Conservation (phyloP, 2,888 invertebrate species). For the Ectemnius cavifrons region DNA sequence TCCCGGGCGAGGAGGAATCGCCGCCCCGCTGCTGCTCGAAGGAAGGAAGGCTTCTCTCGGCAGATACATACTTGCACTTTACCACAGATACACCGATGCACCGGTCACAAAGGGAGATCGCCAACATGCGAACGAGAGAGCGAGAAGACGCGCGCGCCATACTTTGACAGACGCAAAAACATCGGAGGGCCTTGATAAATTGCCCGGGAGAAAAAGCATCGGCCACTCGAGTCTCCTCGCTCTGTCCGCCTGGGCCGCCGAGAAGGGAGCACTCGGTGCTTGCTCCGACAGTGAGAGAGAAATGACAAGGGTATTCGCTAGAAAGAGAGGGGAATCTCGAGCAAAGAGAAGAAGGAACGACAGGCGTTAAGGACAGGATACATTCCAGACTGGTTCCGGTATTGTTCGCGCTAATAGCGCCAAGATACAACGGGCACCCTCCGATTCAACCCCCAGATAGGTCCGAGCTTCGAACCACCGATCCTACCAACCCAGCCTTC, state of each 20-base stretch:
- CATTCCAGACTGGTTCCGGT: slow-evolving; percentile 75
- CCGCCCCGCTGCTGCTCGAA: not conserved
- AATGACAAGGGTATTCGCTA: slow-evolving; percentile 29
- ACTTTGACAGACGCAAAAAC: slow-evolving; percentile 71
- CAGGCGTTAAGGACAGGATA: slow-evolving; percentile 76
- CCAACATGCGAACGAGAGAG: slow-evolving; percentile 5
- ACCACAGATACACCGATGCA: slow-evolving; percentile 5
- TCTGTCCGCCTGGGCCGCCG: slow-evolving; percentile 10
- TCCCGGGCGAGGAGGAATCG: slow-evolving; percentile 57
- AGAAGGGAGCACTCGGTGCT: slow-evolving; percentile 44
- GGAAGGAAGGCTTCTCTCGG: too few relatives aligned
- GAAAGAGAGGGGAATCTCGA: slow-evolving; percentile 12
- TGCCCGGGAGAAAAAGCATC: slow-evolving; percentile 69
- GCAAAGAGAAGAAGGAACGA: slow-evolving; percentile 39
- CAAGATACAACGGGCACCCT: slow-evolving; percentile 69
- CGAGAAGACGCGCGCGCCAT: slow-evolving; percentile 33
- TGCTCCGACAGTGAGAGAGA: slow-evolving; percentile 31
- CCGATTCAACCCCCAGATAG: slow-evolving; percentile 50
- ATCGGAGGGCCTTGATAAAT: slow-evolving; percentile 73
- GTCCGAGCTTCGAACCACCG: slow-evolving; percentile 55
- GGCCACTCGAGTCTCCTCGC: slow-evolving; percentile 61
- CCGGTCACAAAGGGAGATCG: slow-evolving; percentile 10
- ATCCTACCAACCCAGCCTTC: slow-evolving; percentile 62
- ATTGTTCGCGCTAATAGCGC: slow-evolving; percentile 76
- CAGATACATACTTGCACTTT: slow-evolving; percentile 36